Conservation (phyloP, 2,888 invertebrate species). For the Xestia xanthographa region DNA sequence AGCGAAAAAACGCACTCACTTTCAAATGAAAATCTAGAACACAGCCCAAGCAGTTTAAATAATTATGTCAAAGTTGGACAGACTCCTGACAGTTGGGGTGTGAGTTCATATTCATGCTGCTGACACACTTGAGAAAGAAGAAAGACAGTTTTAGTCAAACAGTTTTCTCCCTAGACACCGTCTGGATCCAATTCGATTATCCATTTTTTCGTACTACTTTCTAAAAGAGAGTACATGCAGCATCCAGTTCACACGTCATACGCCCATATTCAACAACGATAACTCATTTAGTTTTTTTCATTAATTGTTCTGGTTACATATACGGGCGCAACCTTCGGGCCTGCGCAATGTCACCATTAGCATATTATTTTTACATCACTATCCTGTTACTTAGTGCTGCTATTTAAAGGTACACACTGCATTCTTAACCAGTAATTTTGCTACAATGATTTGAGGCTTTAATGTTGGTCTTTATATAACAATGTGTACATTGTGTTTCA, state of each 20-base stretch:
- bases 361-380: conserved; percentile 60
- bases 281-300: conserved; percentile 46
- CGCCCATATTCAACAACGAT: conserved; percentile 22
- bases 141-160: background rate
- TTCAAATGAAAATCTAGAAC: background rate
- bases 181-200: background rate
- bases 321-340: conserved; percentile 64
- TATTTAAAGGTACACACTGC: conserved; percentile 41
- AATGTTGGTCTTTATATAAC: conserved; percentile 47
- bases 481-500: conserved; percentile 45
- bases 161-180: background rate
- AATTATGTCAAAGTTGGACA: background rate
- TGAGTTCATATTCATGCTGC: background rate
- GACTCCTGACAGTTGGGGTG: background rate
- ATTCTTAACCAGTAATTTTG: conserved; percentile 49
- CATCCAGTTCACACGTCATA: background rate
- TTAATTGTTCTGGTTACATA: conserved; percentile 40
- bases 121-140: background rate
- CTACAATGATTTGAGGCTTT: conserved; percentile 34
- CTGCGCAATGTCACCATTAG: conserved; percentile 57
- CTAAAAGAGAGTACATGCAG: background rate
- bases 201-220: background rate
- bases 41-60: background rate
- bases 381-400: conserved; percentile 43
- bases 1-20: background rate